Evolutionary conservation across 2,888 invertebrate genomes (phyloP).

Genomic region (Lasioglossum pauxillum): DNA sequence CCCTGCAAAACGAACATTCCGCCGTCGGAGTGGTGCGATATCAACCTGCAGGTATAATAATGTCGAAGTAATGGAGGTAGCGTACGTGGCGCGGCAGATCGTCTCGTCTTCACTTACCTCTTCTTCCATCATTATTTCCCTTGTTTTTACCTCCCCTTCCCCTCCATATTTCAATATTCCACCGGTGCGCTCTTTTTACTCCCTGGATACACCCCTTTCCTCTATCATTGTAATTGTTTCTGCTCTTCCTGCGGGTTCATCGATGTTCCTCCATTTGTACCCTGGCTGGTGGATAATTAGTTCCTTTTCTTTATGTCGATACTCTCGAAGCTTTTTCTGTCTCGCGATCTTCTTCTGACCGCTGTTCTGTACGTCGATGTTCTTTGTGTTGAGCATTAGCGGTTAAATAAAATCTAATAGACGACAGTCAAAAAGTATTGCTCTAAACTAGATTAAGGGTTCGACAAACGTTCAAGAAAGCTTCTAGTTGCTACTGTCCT

Average conservation of each 20-base stretch:
- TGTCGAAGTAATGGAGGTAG: slow-evolving; percentile 77
- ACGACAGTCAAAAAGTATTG: too few relatives aligned
- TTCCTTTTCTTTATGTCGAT: not conserved
- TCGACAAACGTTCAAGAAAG: too few relatives aligned
- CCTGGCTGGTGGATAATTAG: not conserved
- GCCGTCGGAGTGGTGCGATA: slow-evolving; percentile 66
- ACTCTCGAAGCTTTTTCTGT: too few relatives aligned
- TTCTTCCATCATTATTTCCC: not conserved
- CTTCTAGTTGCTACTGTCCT: too few relatives aligned
- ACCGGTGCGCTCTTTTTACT: not conserved
- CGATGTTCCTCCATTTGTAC: not conserved
- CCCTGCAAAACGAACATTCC: slow-evolving; percentile 73
- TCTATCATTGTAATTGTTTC: not conserved
- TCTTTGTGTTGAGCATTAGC: too few relatives aligned
- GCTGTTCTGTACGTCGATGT: too few relatives aligned
- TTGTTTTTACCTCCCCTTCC: not conserved
- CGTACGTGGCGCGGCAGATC: not conserved
- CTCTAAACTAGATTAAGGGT: too few relatives aligned
- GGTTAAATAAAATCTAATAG: too few relatives aligned
- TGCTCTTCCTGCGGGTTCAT: not conserved
- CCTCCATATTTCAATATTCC: slow-evolving; percentile 21
- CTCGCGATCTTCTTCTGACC: too few relatives aligned
- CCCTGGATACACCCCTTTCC: not conserved
- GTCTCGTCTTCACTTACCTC: not conserved
- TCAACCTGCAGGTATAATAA: slow-evolving; percentile 76